phyloP scores from a whole-genome alignment of 2,888 invertebrate genomes.

The Agriopis aurantiaria region DNA sequence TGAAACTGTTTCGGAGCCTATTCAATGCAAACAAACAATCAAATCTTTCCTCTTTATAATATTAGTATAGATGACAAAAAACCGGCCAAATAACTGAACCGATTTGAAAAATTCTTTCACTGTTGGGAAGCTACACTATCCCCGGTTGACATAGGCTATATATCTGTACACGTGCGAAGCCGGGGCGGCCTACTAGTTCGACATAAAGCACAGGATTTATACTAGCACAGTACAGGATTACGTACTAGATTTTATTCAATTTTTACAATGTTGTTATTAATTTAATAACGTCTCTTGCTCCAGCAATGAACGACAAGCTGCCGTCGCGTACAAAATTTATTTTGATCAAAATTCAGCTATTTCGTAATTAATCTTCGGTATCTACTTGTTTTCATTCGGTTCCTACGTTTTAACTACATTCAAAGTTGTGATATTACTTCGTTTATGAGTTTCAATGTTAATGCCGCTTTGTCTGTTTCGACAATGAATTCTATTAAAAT shows the following conservation, averaged over 20 bases:
- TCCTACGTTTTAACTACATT: constrained; percentile 37
- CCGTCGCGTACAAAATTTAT: constrained; percentile 50
- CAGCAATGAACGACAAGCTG: constrained; percentile 36
- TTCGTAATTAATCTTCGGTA: constrained; percentile 54
- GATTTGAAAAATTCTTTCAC: no score
- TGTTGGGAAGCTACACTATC: no score
- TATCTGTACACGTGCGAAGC: no score
- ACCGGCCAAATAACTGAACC: no score
- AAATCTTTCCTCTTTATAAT: no score
- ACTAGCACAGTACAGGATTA: constrained; percentile 21
- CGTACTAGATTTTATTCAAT: constrained; percentile 43
- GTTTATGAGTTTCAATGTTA: constrained; percentile 36
- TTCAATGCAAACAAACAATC: no score
- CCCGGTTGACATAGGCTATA: no score
- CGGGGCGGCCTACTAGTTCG: no score
- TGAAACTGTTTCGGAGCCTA: no score
- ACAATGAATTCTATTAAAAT: constrained; percentile 25
- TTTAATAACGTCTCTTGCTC: constrained; percentile 50
- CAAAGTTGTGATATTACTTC: constrained; percentile 39
- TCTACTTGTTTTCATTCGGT: constrained; percentile 39
- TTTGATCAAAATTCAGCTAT: constrained; percentile 52
- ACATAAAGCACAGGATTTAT: constrained; percentile 35
- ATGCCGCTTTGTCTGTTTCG: constrained; percentile 20
- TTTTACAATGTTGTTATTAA: constrained; percentile 47
- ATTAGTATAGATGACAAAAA: no score